Evolutionary conservation across 53 echinoderm and acorn worm genomes (phyloP).

Genomic region (Echinometra lucunter): DNA sequence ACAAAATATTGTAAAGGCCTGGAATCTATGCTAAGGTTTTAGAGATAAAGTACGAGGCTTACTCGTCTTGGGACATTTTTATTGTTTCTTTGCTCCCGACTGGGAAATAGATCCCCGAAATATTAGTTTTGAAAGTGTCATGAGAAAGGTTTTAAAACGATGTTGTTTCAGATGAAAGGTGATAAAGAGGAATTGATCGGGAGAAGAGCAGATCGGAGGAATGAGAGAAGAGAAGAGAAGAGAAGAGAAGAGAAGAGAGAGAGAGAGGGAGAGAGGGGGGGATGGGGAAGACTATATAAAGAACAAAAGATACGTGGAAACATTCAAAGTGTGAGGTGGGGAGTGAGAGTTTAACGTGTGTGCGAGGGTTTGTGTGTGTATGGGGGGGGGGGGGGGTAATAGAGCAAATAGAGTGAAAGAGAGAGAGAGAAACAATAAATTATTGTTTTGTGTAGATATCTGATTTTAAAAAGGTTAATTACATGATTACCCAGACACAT

Average conservation of each 20-base stretch:
- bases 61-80: background rate
- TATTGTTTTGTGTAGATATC: too few species aligned
- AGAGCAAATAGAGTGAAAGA: too few species aligned
- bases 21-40: background rate
- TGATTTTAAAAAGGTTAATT: too few species aligned
- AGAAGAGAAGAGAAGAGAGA: background rate
- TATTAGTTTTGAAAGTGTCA: constrained; percentile 29
- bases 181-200: background rate
- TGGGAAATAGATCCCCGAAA: constrained; percentile 43
- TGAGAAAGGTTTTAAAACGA: constrained; percentile 19
- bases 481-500: too few species aligned
- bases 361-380: too few species aligned
- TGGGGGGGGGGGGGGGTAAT: background rate
- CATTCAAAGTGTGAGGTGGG: background rate
- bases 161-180: background rate
- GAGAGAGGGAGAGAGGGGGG: background rate
- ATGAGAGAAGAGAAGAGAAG: too few species aligned
- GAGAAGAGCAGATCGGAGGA: background rate
- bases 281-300: too few species aligned
- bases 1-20: background rate
- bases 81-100: background rate
- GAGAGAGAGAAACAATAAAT: too few species aligned
- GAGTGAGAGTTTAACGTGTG: background rate
- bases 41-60: background rate
- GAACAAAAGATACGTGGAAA: background rate